Conservation (phyloP, 2,888 invertebrate species). For the Plebejus argus region DNA sequence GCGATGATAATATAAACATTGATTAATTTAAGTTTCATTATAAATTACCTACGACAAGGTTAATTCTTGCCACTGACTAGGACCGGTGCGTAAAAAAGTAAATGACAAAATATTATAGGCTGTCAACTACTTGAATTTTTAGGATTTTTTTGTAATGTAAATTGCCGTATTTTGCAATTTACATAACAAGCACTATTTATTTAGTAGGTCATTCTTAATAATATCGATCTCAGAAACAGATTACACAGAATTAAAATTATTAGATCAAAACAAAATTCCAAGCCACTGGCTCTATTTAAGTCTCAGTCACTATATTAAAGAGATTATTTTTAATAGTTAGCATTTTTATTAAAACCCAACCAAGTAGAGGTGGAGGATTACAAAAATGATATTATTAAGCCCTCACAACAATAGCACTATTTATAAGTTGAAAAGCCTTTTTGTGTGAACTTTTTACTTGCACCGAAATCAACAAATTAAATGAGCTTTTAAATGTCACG, state of each 20-base stretch:
- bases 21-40: not conserved
- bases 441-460: not conserved
- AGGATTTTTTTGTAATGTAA: not conserved
- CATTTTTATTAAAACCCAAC: not conserved
- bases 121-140: not conserved
- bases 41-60: not conserved
- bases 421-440: not conserved
- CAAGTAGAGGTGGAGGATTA: not conserved
- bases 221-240: not conserved
- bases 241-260: not conserved
- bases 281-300: not conserved
- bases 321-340: too few relatives aligned
- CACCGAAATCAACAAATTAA: constrained; percentile 9
- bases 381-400: not conserved
- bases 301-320: too few relatives aligned
- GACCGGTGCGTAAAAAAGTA: not conserved
- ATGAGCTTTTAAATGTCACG: constrained; percentile 17
- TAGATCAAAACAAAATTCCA: not conserved
- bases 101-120: not conserved
- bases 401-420: constrained; percentile 1
- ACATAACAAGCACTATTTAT: not conserved
- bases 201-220: not conserved
- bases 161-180: not conserved
- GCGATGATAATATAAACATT: not conserved
- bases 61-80: not conserved